Evolutionary conservation across 2,113 vertebrate genomes (phyloP), one percentile per base, ranked within the genome.

Genomic region (Lampris megalopsis): DNA sequence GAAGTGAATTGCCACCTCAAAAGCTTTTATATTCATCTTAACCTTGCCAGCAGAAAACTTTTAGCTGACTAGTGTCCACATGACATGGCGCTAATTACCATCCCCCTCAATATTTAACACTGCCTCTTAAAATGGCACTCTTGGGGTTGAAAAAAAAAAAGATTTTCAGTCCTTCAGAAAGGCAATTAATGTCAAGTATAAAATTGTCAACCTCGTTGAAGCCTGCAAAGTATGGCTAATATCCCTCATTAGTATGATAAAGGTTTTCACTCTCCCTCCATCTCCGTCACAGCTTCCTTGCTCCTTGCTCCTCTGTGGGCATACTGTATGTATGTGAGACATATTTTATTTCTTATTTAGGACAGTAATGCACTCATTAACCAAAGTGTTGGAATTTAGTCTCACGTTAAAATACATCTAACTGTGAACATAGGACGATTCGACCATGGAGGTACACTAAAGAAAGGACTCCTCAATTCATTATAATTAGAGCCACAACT

Each of bases 111-210:
- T 88, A 80, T 85, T 86, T 72, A 85, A 90, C 76, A 83, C 66
- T 56, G 68, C 53, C 85, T 79, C 73, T 87, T 84, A 84, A 86
- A 91, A 91, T 86, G 70, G 77, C 74, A 81, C 89, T 88, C 85
- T 80, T 85, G 84, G 83, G 83, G 79, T 87, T 76, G 79, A 84
- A 86, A 85, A 83, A 63, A 68, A 48, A 10, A 67, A 74, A 69
- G 73, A 79, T 87, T 86, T 92, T 68, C 75, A 45, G 81, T 70
- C 62, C 79, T 90, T 86, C 77, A 86, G 85, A 91, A 83, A 88
- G 80, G 87, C 90, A 91, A 92, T 93, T 93, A 92, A 83, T 80
- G 92, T 92, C 90, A 91, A 92, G 91, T 90, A 81, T 91, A 92
- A 92, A 93, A 93, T 90, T 91, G 89, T 88, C 91, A 87, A 70